A percentile compares a stretch with the other conserved stretches of the same genome.
These are phyloP conservation scores for Parotocinclus haroldoi DNA, from an alignment of 2,797 vertebrate species.

Conservation along the genomic window DNA sequence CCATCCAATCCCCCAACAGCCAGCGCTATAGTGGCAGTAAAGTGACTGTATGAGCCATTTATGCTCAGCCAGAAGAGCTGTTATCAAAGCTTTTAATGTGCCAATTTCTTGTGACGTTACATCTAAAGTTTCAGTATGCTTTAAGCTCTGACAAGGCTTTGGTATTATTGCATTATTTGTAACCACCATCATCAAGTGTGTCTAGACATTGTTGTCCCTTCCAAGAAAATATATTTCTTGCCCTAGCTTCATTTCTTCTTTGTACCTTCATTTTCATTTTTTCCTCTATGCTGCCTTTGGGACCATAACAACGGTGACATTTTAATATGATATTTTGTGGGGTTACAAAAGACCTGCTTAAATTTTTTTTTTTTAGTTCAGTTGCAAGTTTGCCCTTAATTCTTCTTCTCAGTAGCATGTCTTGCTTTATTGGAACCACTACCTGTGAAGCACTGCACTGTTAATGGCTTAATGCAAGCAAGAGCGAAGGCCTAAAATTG, in stretches of 20 bases:
- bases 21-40: too few relatives aligned
- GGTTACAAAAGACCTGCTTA: conserved; percentile 13
- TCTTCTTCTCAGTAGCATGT: conserved; percentile 15
- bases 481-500: too few relatives aligned
- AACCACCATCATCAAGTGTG: background rate
- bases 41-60: conserved; percentile 2
- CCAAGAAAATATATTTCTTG: conserved; percentile 5
- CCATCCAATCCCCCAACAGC: background rate
- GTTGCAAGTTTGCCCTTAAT: conserved; percentile 5
- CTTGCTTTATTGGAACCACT: conserved; percentile 44
- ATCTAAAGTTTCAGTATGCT: too few relatives aligned
- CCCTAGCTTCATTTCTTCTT: background rate
- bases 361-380: conserved; percentile 17
- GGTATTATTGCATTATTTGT: background rate
- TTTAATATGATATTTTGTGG: conserved; percentile 8
- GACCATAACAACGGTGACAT: conserved; percentile 34
- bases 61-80: background rate
- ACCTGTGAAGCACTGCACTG: conserved; percentile 35
- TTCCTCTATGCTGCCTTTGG: conserved; percentile 29
- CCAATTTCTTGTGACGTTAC: background rate
- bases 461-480: conserved; percentile 25
- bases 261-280: background rate
- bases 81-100: background rate
- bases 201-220: conserved; percentile 2
- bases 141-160: conserved; percentile 14